Percentiles rank a stretch among this genome's conserved stretches.
phyloP scores from a whole-genome alignment of 2,797 vertebrate genomes.

The Dromococcyx pavoninus region DNA sequence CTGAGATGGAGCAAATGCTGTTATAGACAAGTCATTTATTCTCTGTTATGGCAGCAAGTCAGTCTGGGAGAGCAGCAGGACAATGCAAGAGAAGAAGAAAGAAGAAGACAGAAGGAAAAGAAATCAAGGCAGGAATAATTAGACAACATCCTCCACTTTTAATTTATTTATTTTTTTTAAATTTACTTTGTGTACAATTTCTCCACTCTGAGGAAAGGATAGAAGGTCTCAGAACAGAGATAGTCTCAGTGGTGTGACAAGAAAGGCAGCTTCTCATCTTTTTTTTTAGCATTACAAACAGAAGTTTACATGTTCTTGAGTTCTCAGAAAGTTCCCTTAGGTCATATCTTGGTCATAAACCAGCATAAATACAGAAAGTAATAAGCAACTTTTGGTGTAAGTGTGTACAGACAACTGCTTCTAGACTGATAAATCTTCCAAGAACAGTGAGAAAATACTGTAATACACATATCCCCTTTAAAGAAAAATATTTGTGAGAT shows the following conservation, averaged over 20 bases:
- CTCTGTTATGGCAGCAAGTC: not conserved
- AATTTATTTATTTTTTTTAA: not conserved
- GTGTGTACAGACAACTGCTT: not conserved
- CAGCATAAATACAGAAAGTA: not conserved
- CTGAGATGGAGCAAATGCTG: not conserved
- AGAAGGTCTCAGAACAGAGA: not conserved
- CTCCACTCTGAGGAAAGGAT: not conserved
- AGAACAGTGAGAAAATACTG: not conserved
- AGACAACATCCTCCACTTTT: too few relatives aligned
- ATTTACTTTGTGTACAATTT: not conserved
- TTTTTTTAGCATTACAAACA: not conserved
- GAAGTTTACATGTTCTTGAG: not conserved
- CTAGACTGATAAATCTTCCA: not conserved
- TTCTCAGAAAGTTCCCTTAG: not conserved
- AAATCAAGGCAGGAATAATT: not conserved
- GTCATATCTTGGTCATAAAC: not conserved
- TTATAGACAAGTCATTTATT: not conserved
- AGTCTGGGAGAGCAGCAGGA: not conserved
- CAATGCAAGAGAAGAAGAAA: not conserved
- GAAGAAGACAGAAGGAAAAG: not conserved
- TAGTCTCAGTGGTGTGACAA: not conserved
- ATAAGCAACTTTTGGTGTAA: not conserved
- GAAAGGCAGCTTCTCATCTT: not conserved
- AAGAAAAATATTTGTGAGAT: not conserved
- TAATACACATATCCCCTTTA: not conserved